phyloP scores from a whole-genome alignment of 2,113 vertebrate species.

The Crotalus horridus region DNA sequence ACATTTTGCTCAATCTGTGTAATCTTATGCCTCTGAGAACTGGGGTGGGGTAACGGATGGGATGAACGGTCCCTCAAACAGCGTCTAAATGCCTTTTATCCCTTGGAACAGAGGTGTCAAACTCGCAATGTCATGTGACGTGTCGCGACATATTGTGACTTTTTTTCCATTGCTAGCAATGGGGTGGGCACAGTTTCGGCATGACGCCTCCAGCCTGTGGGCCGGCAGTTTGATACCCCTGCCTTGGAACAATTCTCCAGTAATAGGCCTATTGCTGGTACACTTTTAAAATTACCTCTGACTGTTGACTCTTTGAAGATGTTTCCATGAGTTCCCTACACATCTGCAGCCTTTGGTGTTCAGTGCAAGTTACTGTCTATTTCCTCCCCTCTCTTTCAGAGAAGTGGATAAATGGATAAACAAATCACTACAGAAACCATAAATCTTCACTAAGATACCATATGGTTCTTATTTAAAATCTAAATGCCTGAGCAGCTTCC shows the following conservation, averaged over 20 bases:
- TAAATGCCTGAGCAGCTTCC: not conserved
- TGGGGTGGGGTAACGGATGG: not conserved
- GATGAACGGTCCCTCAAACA: not conserved
- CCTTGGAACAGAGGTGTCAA: not conserved
- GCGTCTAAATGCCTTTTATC: not conserved
- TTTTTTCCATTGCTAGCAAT: too few relatives aligned
- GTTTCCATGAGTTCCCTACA: not conserved
- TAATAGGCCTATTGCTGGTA: not conserved
- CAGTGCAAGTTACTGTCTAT: not conserved
- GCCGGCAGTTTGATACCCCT: too few relatives aligned
- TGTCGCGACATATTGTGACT: too few relatives aligned
- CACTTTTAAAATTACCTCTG: not conserved
- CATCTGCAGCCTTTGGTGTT: not conserved
- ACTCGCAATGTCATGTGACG: too few relatives aligned
- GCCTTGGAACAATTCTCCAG: not conserved
- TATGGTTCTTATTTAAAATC: not conserved
- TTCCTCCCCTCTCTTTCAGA: slow-evolving; percentile 1
- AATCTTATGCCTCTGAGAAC: not conserved
- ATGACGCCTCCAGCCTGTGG: too few relatives aligned
- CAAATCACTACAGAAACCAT: not conserved
- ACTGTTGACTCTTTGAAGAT: not conserved
- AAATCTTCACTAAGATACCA: not conserved
- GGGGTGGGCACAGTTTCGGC: too few relatives aligned
- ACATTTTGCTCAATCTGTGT: not conserved
- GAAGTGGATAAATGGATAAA: not conserved